Evolutionary conservation across 2,113 vertebrate genomes (phyloP).

Genomic region (Psittacara wagleri): DNA sequence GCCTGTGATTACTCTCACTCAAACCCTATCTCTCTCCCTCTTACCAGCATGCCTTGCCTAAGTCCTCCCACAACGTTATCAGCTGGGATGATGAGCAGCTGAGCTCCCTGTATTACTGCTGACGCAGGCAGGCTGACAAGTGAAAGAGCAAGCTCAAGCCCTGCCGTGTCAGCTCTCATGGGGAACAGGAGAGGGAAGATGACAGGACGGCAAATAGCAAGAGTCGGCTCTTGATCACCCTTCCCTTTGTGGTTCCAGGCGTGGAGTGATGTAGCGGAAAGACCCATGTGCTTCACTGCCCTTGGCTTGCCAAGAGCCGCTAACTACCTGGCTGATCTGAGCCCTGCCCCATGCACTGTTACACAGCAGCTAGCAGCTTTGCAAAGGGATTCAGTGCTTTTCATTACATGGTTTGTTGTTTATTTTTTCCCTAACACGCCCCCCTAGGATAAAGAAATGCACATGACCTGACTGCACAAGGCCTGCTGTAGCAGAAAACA

Average conservation of each 20-base stretch:
- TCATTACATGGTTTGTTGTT: background rate
- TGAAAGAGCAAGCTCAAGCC: background rate
- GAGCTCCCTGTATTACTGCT: slow-evolving; percentile 33
- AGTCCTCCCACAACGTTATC: slow-evolving; percentile 36
- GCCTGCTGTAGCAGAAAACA: background rate
- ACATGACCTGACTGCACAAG: fast-evolving
- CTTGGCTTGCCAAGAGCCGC: background rate
- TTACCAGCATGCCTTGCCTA: slow-evolving; percentile 14
- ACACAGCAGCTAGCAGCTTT: background rate
- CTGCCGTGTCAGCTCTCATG: background rate
- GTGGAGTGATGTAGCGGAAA: fast-evolving
- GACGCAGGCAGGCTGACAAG: background rate
- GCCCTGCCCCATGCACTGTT: background rate
- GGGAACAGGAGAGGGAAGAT: background rate
- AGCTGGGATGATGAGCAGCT: slow-evolving; percentile 2
- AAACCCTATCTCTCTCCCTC: background rate
- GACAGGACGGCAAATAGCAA: background rate
- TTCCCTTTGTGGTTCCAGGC: background rate
- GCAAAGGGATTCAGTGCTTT: background rate
- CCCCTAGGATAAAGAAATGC: background rate
- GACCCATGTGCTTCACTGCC: background rate
- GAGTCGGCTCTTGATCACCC: background rate
- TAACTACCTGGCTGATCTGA: background rate
- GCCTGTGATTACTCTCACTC: slow-evolving; percentile 25
- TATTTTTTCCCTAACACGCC: fast-evolving